Conservation (phyloP, 92 coral and sea anemone species). For the Paragorgia papillata region DNA sequence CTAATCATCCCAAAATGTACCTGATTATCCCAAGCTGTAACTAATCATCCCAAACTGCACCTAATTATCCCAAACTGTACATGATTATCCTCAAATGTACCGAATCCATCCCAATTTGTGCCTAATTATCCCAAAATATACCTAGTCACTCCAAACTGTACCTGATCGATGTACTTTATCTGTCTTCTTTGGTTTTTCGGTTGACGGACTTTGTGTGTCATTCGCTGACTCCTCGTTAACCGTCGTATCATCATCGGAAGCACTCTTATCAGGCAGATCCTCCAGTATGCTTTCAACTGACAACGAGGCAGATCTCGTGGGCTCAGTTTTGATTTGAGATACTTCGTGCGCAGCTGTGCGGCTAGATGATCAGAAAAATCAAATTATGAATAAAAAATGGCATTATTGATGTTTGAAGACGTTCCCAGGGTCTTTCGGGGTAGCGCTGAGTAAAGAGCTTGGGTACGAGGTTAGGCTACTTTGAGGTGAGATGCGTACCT, state of each 20-base stretch:
- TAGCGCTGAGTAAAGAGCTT: too few relatives aligned
- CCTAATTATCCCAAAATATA: too few relatives aligned
- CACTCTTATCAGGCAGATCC: conserved; percentile 23
- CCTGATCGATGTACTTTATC: background rate
- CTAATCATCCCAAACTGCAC: too few relatives aligned
- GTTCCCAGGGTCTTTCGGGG: too few relatives aligned
- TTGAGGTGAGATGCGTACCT: conserved; percentile 35
- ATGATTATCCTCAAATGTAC: too few relatives aligned
- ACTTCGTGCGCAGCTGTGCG: background rate
- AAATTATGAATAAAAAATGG: too few relatives aligned
- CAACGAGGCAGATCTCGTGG: conserved; percentile 1
- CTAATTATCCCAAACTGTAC: too few relatives aligned
- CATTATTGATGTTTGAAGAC: too few relatives aligned
- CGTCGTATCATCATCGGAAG: conserved; percentile 37
- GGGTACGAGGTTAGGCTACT: too few relatives aligned
- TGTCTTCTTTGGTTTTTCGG: background rate
- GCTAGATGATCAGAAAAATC: background rate
- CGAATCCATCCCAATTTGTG: too few relatives aligned
- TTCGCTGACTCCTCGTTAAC: conserved; percentile 31
- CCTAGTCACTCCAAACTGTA: background rate
- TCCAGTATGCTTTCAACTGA: conserved; percentile 38
- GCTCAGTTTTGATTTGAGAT: background rate
- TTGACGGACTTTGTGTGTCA: conserved; percentile 11
- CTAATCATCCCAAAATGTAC: too few relatives aligned
- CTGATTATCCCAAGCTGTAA: too few relatives aligned